Evolutionary conservation across 2,888 invertebrate species (phyloP).

Genomic region (Aphodius sticticus): DNA sequence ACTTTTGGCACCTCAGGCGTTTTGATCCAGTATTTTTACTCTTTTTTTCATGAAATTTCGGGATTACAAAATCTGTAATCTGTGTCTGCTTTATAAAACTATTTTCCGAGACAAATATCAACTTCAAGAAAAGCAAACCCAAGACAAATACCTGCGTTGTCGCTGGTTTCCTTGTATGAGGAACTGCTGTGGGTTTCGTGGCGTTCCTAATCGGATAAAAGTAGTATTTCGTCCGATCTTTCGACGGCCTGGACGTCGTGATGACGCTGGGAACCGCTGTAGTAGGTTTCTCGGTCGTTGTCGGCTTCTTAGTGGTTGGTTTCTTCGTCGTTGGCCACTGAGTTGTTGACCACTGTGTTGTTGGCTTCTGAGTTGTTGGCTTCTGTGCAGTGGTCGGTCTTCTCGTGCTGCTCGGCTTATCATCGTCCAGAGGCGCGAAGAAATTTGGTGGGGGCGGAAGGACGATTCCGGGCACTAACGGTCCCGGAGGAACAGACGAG

Average conservation of each 20-base stretch:
- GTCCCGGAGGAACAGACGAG: conserved; percentile 80
- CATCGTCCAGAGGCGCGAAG: conserved; percentile 75
- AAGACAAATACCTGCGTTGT: conserved; percentile 7
- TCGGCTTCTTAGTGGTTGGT: conserved; percentile 30
- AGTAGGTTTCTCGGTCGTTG: neutral
- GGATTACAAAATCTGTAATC: no score
- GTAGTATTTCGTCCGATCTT: conserved; percentile 24
- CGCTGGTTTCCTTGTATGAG: conserved; percentile 28
- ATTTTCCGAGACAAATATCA: no score
- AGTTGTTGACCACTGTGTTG: conserved; percentile 52
- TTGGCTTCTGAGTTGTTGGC: conserved; percentile 56
- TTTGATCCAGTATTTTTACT: no score
- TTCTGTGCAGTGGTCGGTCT: conserved; percentile 53
- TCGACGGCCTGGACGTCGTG: neutral
- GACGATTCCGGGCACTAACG: conserved; percentile 87
- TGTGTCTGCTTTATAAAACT: no score
- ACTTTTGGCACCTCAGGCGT: no score
- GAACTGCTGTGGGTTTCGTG: conserved; percentile 60
- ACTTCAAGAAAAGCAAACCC: no score
- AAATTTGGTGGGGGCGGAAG: conserved; percentile 89
- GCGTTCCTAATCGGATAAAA: conserved; percentile 46
- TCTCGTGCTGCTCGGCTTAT: conserved; percentile 47
- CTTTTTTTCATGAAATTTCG: no score
- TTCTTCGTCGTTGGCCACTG: conserved; percentile 41
- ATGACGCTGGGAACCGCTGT: conserved; percentile 29